Conservation (phyloP, 2,888 invertebrate species). For the Hirtodrosophila cameraria region DNA sequence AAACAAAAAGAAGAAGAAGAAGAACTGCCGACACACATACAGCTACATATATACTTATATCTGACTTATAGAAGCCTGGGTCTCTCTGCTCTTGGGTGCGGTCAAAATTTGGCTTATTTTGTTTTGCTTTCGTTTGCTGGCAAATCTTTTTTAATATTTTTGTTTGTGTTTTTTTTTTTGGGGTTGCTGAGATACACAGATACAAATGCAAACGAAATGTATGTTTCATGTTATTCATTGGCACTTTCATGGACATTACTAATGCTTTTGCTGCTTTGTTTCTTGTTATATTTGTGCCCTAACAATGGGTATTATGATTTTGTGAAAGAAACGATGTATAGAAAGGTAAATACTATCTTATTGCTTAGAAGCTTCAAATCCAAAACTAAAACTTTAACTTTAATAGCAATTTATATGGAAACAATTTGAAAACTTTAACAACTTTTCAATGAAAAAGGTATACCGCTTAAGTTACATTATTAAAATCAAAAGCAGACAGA, state of each 20-base stretch:
- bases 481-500: too few relatives aligned
- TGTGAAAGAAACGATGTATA: neutral
- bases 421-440: too few relatives aligned
- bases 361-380: too few relatives aligned
- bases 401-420: too few relatives aligned
- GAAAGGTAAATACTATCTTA: too few relatives aligned
- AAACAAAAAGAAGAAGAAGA: constrained; percentile 50
- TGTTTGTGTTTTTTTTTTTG: constrained; percentile 24
- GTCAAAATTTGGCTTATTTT: constrained; percentile 69
- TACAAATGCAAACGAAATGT: constrained; percentile 66
- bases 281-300: constrained; percentile 30
- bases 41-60: constrained; percentile 17
- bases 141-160: constrained; percentile 30
- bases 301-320: constrained; percentile 14
- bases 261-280: constrained; percentile 41
- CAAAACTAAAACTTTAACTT: too few relatives aligned
- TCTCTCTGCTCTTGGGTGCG: constrained; percentile 60
- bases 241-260: constrained; percentile 75
- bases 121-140: constrained; percentile 36
- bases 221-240: constrained; percentile 72
- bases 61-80: constrained; percentile 32
- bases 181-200: constrained; percentile 47
- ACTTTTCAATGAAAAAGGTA: too few relatives aligned
- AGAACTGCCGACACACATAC: constrained; percentile 40
- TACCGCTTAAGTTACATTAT: too few relatives aligned